Evolutionary conservation across 2,797 vertebrate genomes (phyloP), one percentile per base, ranked within the genome.

Genomic region (Myotis daubentonii): DNA sequence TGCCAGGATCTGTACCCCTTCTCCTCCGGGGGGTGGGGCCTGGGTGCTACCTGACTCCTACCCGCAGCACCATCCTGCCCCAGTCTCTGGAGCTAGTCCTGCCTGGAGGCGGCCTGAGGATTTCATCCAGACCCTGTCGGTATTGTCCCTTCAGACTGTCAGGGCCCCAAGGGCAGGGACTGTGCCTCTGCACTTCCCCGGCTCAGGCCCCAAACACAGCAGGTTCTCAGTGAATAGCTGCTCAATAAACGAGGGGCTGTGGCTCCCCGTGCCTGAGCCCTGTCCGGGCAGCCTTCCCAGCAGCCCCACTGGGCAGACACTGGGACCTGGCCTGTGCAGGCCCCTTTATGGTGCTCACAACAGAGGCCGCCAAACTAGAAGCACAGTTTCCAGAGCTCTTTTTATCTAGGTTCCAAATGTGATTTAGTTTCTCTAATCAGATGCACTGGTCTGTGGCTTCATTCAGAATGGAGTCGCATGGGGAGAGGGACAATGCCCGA

Each of bases 341-440:
- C 25, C 20, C 38, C 68, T 79, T 44, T 10, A 41, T 44, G 10
- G 49, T 3, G 0, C 53, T 94, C 23, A 1, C 1, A 8, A 76
- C 13, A 76, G 81, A 80, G 57, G 8, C 22, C 70, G 16, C 70
- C 71, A 87, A 65, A 74, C 36, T 53, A 57, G 60, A 94, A 49
- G n/a, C 51, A 53, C 17, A 55, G 51, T 55, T 78, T 71, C 55
- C 85, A 65, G 57, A 51, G 81, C 44, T 57, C 30, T 62, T 38
- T 33, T 57, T 23, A 65, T 28, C 17, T 36, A 75, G 6, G 41
- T 87, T 33, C 11, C 33, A 60, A 53, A 12, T 51, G 23, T 51
- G 62, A 89, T 79, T 92, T 70, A 62, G 72, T 90, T 94, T 80
- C 49, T 79, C 41, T 81, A 47, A 47, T 88, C 47, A 33, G 47